Evolutionary conservation across 2,888 invertebrate species (phyloP).

Genomic region (Chesias legatella): DNA sequence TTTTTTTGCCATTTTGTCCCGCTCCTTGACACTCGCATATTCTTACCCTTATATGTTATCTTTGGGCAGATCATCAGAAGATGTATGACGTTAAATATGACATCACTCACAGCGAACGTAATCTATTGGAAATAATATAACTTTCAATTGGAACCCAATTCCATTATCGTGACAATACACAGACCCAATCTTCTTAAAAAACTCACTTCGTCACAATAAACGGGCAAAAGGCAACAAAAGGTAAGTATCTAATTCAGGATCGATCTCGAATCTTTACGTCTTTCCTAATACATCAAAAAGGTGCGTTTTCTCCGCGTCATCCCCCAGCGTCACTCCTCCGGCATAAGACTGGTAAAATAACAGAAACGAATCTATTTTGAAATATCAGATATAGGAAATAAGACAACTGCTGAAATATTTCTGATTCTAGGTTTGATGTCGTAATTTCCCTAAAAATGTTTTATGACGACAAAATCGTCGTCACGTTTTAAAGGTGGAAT

Average conservation of each 20-base stretch:
- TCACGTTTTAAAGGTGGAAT: too few species aligned
- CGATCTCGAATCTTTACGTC: slow-evolving; percentile 35
- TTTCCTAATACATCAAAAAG: slow-evolving; percentile 36
- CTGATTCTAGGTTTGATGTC: too few species aligned
- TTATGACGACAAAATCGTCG: too few species aligned
- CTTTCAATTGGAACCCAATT: slow-evolving; percentile 1
- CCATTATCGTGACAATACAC: slow-evolving; percentile 11
- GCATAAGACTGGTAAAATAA: too few species aligned
- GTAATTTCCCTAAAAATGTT: too few species aligned
- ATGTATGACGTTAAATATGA: neutral
- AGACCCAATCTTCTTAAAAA: slow-evolving; percentile 12
- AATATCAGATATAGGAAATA: too few species aligned
- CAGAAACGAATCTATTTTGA: too few species aligned
- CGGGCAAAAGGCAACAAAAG: slow-evolving; percentile 32
- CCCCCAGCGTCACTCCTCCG: neutral
- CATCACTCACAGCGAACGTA: slow-evolving; percentile 3
- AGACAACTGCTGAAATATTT: too few species aligned
- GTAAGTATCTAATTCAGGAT: slow-evolving; percentile 37
- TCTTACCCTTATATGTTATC: too few species aligned
- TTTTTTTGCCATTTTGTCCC: too few species aligned
- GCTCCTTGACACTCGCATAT: too few species aligned
- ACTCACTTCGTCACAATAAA: slow-evolving; percentile 26
- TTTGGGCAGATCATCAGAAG: too few species aligned
- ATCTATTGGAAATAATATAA: neutral
- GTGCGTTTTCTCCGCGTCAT: neutral